phyloP scores from a whole-genome alignment of 2,797 vertebrate species.

The Tenualosa ilisha region DNA sequence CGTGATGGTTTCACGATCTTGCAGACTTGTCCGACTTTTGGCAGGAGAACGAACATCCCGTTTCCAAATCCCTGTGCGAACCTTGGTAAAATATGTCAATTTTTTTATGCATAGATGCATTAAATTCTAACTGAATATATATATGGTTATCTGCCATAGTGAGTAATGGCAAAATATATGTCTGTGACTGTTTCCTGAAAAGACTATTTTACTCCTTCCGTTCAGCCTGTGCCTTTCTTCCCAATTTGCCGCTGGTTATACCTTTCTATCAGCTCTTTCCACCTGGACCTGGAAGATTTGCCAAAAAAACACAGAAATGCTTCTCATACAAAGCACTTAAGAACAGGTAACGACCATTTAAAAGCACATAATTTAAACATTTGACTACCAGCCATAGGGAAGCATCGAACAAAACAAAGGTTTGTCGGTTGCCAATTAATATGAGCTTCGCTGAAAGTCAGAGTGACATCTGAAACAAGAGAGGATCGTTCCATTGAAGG shows the following conservation, averaged over 20 bases:
- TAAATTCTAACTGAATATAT: neutral
- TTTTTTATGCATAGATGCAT: neutral
- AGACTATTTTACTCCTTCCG: neutral
- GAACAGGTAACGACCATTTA: neutral
- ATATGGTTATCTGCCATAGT: neutral
- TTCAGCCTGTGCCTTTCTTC: neutral
- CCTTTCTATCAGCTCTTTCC: neutral
- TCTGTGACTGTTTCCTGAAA: neutral
- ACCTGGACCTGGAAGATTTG: neutral
- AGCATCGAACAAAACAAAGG: neutral
- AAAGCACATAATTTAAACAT: neutral
- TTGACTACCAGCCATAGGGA: neutral
- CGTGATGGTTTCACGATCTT: neutral
- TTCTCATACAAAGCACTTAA: neutral
- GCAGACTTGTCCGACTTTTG: neutral
- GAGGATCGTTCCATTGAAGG: neutral
- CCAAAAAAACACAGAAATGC: neutral
- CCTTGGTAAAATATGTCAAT: neutral
- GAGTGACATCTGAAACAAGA: neutral
- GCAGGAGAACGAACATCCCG: neutral
- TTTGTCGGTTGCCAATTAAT: conserved; percentile 1
- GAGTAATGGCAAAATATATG: neutral
- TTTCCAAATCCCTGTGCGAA: neutral
- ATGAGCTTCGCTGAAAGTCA: conserved; percentile 1
- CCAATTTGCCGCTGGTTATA: neutral